These are phyloP conservation scores for Drosophila eugracilis DNA, from an alignment of 1,140 invertebrate species.

Conservation along the genomic window DNA sequence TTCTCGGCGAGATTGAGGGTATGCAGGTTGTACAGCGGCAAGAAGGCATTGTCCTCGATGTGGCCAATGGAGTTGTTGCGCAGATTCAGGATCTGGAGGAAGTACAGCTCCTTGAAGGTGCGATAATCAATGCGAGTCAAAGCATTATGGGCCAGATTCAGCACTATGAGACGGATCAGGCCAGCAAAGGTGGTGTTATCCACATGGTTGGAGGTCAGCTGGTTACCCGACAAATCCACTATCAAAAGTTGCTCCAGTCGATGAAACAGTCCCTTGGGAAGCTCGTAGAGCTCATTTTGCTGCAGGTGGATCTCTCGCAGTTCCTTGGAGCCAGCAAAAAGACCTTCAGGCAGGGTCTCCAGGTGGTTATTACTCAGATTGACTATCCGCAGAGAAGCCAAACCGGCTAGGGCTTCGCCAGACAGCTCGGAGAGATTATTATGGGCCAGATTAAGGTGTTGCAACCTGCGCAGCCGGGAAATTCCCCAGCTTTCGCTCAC, in stretches of 20 bases:
- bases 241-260: slow-evolving; percentile 92
- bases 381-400: slow-evolving; percentile 90
- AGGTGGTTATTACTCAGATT: slow-evolving; percentile 94
- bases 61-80: slow-evolving; percentile 94
- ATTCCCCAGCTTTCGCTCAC: slow-evolving; percentile 90
- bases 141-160: slow-evolving; percentile 94
- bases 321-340: slow-evolving; percentile 91
- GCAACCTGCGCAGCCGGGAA: slow-evolving; percentile 89
- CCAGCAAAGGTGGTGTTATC: slow-evolving; percentile 93
- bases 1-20: slow-evolving; percentile 94
- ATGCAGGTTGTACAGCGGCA: slow-evolving; percentile 94
- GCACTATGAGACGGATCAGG: slow-evolving; percentile 92
- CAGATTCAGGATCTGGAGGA: slow-evolving; percentile 94
- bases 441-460: slow-evolving; percentile 91
- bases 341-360: slow-evolving; percentile 90
- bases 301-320: slow-evolving; percentile 93
- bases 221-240: slow-evolving; percentile 94
- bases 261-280: slow-evolving; percentile 93
- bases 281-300: slow-evolving; percentile 91
- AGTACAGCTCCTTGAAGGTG: slow-evolving; percentile 94
- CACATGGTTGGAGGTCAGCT: slow-evolving; percentile 92
- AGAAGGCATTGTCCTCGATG: slow-evolving; percentile 94
- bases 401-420: slow-evolving; percentile 90
- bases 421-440: slow-evolving; percentile 93
- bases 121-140: slow-evolving; percentile 92